Evolutionary conservation across 2,888 invertebrate genomes (phyloP).

Genomic region (Eupithecia subfuscata): DNA sequence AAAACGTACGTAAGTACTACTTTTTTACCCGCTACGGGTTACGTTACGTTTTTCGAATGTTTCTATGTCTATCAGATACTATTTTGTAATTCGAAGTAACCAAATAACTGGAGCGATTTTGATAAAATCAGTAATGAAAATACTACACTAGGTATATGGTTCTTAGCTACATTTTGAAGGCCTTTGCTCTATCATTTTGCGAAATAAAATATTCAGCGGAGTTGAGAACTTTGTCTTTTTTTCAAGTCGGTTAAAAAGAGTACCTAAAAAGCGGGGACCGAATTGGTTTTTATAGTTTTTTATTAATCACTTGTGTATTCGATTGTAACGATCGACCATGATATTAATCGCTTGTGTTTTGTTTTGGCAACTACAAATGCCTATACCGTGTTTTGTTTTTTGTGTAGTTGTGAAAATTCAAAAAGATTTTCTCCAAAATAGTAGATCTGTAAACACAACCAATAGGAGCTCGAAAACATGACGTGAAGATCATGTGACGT

Average conservation of each 20-base stretch:
- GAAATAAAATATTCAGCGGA: too few species aligned
- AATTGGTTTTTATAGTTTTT: not conserved
- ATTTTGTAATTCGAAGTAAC: not conserved
- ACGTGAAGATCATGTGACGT: not conserved
- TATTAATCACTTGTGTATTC: not conserved
- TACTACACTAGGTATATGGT: not conserved
- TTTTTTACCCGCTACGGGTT: rapidly evolving
- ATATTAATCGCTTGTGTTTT: not conserved
- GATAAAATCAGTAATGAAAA: not conserved
- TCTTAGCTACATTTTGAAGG: too few species aligned
- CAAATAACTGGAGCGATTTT: not conserved
- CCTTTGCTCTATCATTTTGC: too few species aligned
- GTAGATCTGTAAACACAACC: not conserved
- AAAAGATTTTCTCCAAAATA: not conserved
- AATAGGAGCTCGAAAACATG: not conserved
- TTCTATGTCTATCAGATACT: not conserved
- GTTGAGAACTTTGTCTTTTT: too few species aligned
- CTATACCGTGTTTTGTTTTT: not conserved
- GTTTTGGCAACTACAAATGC: not conserved
- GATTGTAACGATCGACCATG: not conserved
- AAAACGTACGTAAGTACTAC: not conserved
- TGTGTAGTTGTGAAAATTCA: not conserved
- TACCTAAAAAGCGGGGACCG: too few species aligned
- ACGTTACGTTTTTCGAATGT: not conserved
- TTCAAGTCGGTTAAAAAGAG: too few species aligned